Percentiles rank a stretch among this genome's conserved stretches.
These are phyloP conservation scores for Eupithecia insigniata DNA, from an alignment of 2,888 invertebrate genomes.

Conservation along the genomic window DNA sequence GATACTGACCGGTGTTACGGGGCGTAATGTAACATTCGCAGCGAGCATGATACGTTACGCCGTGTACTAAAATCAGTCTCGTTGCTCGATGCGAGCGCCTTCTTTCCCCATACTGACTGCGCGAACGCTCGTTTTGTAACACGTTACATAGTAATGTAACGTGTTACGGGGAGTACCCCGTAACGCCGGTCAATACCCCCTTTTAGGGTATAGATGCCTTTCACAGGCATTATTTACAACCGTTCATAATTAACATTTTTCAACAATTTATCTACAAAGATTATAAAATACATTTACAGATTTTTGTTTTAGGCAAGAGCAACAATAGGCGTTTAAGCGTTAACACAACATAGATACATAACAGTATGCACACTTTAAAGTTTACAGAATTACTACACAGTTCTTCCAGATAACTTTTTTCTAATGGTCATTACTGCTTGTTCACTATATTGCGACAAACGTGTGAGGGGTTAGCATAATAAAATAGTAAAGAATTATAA, in stretches of 20 bases:
- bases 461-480: constrained; percentile 30
- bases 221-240: constrained; percentile 12
- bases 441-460: constrained; percentile 26
- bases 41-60: too few species aligned
- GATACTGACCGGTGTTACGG: too few species aligned
- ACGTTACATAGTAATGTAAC: too few species aligned
- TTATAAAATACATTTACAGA: constrained; percentile 47
- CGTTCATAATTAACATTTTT: constrained; percentile 23
- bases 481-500: constrained; percentile 29
- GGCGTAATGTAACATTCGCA: too few species aligned
- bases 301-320: constrained; percentile 65
- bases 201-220: constrained; percentile 6
- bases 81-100: too few species aligned
- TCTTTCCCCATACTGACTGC: too few species aligned
- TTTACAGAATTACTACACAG: neutral
- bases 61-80: too few species aligned
- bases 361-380: neutral
- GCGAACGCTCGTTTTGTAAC: too few species aligned
- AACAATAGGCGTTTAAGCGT: constrained; percentile 54
- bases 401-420: neutral
- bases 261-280: constrained; percentile 35
- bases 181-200: too few species aligned
- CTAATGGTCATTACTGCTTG: constrained; percentile 6
- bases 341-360: constrained; percentile 16
- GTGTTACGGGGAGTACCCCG: too few species aligned